A percentile compares a stretch with the other conserved stretches of the same genome.
Evolutionary conservation across 1,140 invertebrate genomes (phyloP).

Genomic region (Drosophila grimshawi): DNA sequence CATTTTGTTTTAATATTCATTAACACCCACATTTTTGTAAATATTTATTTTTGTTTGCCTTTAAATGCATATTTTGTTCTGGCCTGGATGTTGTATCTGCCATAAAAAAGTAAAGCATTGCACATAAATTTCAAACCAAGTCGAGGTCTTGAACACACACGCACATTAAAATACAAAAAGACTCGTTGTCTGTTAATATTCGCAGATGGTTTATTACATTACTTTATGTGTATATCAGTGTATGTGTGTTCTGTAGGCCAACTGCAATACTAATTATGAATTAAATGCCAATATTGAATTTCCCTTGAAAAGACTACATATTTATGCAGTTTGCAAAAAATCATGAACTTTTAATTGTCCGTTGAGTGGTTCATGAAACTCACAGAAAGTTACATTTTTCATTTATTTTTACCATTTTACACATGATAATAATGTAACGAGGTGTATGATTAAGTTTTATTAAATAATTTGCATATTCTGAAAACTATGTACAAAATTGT

Average conservation of each 20-base stretch:
- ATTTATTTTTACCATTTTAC: not conserved
- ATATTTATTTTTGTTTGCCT: constrained; percentile 1
- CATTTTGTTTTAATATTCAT: constrained; percentile 15
- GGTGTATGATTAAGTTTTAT: constrained; percentile 14
- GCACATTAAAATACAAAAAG: not conserved
- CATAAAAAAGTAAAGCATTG: not conserved
- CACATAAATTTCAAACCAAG: constrained; percentile 11
- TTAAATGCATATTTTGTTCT: not conserved
- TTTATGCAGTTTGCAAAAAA: constrained; percentile 58
- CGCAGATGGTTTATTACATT: constrained; percentile 59
- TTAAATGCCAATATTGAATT: constrained; percentile 50
- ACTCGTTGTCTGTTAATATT: constrained; percentile 62
- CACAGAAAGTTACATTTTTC: constrained; percentile 2
- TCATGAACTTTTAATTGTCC: constrained; percentile 56
- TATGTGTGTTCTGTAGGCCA: constrained; percentile 5
- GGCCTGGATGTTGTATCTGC: too few species aligned
- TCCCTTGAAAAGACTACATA: constrained; percentile 45
- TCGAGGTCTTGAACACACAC: constrained; percentile 8
- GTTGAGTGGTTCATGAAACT: constrained; percentile 44
- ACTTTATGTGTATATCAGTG: constrained; percentile 17
- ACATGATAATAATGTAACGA: constrained; percentile 14
- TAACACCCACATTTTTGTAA: not conserved
- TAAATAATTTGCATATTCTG: constrained; percentile 7
- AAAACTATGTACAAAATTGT: not conserved
- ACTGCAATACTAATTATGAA: constrained; percentile 57